A percentile compares a stretch with the other conserved stretches of the same genome.
Conservation (phyloP, 2,113 vertebrate species). For the Galbula dea region DNA sequence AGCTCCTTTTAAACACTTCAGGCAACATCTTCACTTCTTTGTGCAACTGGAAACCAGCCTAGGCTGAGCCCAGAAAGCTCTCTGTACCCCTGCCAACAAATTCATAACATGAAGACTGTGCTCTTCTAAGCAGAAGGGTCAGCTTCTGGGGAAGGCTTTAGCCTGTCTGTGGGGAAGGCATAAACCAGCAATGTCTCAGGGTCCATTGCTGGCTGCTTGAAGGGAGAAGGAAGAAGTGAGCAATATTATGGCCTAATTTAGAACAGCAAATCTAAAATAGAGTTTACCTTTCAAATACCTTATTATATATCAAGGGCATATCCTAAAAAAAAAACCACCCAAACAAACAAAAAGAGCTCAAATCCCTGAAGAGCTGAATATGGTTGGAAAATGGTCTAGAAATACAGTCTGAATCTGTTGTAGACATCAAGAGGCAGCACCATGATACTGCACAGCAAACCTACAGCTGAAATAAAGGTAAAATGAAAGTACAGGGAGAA, state of each 20-base stretch:
- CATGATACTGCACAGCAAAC: neutral
- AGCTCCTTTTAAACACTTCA: slow-evolving; percentile 1
- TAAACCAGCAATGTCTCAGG: neutral
- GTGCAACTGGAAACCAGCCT: neutral
- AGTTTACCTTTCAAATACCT: neutral
- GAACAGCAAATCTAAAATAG: neutral
- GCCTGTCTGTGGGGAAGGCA: neutral
- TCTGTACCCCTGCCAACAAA: slow-evolving; percentile 11
- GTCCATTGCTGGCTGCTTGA: neutral
- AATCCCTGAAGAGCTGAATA: neutral
- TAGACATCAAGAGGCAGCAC: neutral
- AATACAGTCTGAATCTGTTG: neutral
- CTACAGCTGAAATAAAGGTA: neutral
- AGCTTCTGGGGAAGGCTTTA: neutral
- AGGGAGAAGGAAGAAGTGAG: neutral
- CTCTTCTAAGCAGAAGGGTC: slow-evolving; percentile 1
- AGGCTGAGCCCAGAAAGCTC: neutral
- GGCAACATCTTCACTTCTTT: neutral
- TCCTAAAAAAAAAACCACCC: no score
- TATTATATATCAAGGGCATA: neutral
- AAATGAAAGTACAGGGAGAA: neutral
- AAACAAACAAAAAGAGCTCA: neutral
- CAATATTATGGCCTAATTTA: neutral
- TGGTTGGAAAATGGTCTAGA: neutral
- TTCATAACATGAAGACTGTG: neutral